phyloP scores from a whole-genome alignment of 2,797 vertebrate genomes.

The Nannoperca obscura region DNA sequence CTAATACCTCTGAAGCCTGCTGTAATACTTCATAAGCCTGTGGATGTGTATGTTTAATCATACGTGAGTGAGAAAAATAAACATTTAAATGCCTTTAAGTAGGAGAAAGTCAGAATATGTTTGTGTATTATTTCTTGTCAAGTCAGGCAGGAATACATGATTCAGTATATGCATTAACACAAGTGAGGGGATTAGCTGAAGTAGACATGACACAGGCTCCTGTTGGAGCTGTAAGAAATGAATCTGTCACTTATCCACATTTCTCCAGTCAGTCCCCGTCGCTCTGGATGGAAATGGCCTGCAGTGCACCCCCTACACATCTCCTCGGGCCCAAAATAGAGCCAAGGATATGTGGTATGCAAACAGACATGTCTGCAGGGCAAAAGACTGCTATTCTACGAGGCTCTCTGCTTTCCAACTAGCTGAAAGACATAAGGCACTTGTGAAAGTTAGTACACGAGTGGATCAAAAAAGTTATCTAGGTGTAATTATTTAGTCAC shows the following conservation, averaged over 20 bases:
- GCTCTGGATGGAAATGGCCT: constrained; percentile 59
- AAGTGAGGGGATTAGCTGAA: constrained; percentile 43
- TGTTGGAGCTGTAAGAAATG: constrained; percentile 38
- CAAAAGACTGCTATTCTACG: constrained; percentile 36
- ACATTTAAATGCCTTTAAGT: constrained; percentile 6
- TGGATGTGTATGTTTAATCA: constrained; percentile 28
- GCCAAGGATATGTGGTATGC: constrained; percentile 65
- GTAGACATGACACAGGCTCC: constrained; percentile 36
- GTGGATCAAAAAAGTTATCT: constrained; percentile 16
- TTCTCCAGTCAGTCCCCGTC: constrained; percentile 41
- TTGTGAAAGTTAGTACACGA: constrained; percentile 4
- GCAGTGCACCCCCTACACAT: constrained; percentile 46
- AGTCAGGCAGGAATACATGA: constrained; percentile 26
- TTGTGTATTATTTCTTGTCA: constrained; percentile 29
- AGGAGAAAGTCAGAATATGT: constrained; percentile 26
- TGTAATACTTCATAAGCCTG: constrained; percentile 6
- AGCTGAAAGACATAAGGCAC: constrained; percentile 15
- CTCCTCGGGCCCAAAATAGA: constrained; percentile 72
- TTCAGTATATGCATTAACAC: constrained; percentile 38
- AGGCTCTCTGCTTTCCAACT: constrained; percentile 8
- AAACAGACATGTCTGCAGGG: constrained; percentile 67
- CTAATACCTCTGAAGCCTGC: neutral
- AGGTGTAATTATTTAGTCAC: constrained; percentile 11
- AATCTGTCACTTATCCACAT: constrained; percentile 51
- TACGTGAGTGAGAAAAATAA: constrained; percentile 9